phyloP scores from a whole-genome alignment of 1,140 invertebrate genomes.

The Drosophila insularis region DNA sequence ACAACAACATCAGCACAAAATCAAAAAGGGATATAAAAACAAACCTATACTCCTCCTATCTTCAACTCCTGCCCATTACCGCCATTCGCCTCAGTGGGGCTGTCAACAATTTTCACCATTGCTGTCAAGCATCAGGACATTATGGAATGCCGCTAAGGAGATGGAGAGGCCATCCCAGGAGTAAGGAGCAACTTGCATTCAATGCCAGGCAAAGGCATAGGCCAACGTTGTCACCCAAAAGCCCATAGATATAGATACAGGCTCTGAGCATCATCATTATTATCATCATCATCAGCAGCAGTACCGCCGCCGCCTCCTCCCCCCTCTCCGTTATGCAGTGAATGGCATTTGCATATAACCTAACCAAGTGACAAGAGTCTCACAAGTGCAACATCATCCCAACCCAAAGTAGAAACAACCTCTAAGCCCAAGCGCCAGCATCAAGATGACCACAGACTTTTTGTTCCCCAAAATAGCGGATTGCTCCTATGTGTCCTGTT shows the following conservation, averaged over 20 bases:
- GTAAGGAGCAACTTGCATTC: constrained; percentile 3
- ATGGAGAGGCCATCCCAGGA: constrained; percentile 11
- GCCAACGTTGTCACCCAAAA: constrained; percentile 33
- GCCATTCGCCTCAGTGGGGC: background rate
- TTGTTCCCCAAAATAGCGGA: constrained; percentile 86
- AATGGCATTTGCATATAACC: constrained; percentile 3
- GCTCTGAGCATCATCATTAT: constrained; percentile 13
- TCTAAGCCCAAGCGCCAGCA: constrained; percentile 17
- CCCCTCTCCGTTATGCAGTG: constrained; percentile 47
- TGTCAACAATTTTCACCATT: constrained; percentile 24
- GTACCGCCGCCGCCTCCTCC: background rate
- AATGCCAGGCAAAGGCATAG: constrained; percentile 17
- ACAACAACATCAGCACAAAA: constrained; percentile 21
- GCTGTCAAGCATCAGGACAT: constrained; percentile 19
- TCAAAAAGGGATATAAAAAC: constrained; percentile 27
- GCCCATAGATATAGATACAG: constrained; percentile 31
- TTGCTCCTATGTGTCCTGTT: constrained; percentile 88
- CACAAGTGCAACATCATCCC: constrained; percentile 1
- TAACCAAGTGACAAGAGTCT: constrained; percentile 7
- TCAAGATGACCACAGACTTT: constrained; percentile 77
- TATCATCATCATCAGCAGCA: constrained; percentile 33
- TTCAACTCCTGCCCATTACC: background rate
- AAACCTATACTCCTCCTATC: background rate
- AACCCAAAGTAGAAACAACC: background rate
- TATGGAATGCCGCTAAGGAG: constrained; percentile 37